Evolutionary conservation across 1,140 invertebrate species (phyloP).

Genomic region (Nixonia krombeini): DNA sequence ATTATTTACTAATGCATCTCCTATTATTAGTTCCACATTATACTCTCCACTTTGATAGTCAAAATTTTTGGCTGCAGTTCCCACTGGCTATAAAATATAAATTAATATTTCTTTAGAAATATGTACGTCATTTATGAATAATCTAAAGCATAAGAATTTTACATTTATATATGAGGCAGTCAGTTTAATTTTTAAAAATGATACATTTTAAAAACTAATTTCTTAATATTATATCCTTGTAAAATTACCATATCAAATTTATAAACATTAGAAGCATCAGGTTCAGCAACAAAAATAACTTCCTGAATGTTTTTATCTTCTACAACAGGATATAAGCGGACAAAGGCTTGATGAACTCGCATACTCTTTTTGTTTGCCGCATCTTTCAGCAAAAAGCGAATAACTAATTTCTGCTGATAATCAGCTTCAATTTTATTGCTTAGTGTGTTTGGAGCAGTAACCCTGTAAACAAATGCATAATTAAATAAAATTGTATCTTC

Average conservation of each 20-base stretch:
- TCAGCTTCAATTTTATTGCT: constrained; percentile 82
- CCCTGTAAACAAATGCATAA: constrained; percentile 70
- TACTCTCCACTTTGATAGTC: constrained; percentile 84
- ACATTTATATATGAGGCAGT: no score
- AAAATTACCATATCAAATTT: constrained; percentile 89
- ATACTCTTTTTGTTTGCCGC: constrained; percentile 78
- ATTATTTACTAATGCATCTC: constrained; percentile 91
- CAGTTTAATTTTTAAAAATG: no score
- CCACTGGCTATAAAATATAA: constrained; percentile 80
- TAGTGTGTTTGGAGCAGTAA: constrained; percentile 82
- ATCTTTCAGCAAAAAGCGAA: constrained; percentile 87
- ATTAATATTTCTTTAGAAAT: no score
- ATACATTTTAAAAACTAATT: no score
- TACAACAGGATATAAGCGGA: constrained; percentile 77
- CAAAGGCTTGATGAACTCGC: constrained; percentile 93
- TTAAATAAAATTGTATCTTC: no score
- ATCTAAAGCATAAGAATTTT: no score
- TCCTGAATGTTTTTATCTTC: constrained; percentile 80
- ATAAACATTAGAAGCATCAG: constrained; percentile 86
- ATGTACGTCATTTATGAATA: no score
- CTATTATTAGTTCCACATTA: constrained; percentile 87
- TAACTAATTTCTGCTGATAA: constrained; percentile 88
- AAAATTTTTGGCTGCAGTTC: constrained; percentile 86
- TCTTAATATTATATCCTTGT: no score
- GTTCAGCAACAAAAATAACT: constrained; percentile 94